phyloP scores from a whole-genome alignment of 2,888 invertebrate genomes.

The Cephus pygmeus region DNA sequence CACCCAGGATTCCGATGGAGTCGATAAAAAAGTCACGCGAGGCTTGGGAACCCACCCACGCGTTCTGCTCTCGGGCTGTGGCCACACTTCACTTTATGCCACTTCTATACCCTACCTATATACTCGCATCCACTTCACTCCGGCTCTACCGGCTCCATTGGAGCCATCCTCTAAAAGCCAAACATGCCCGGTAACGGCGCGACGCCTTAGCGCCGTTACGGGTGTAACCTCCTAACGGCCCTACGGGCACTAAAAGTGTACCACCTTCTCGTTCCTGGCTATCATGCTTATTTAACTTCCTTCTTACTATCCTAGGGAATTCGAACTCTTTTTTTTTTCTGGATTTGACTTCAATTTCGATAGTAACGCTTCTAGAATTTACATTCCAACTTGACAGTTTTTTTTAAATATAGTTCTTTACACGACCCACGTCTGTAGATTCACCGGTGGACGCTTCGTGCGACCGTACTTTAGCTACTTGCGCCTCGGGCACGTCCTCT shows the following conservation, averaged over 20 bases:
- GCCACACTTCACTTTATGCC: background rate
- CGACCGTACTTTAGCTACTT: background rate
- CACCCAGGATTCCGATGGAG: slow-evolving; percentile 46
- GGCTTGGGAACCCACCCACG: slow-evolving; percentile 40
- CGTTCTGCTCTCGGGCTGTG: background rate
- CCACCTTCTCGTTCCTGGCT: background rate
- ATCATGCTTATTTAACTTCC: background rate
- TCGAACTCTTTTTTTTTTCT: background rate
- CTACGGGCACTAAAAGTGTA: background rate
- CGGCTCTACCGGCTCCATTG: background rate
- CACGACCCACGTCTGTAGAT: background rate
- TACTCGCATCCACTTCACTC: background rate
- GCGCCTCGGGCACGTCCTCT: background rate
- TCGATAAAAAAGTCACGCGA: slow-evolving; percentile 38
- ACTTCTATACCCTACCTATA: background rate
- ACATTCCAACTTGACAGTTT: background rate
- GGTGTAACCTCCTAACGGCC: background rate
- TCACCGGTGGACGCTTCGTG: background rate
- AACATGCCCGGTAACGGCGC: slow-evolving; percentile 4
- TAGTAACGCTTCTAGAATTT: background rate
- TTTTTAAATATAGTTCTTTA: background rate
- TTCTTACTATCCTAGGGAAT: background rate
- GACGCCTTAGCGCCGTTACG: background rate
- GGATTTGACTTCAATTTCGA: background rate
- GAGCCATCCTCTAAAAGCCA: slow-evolving; percentile 6